These are phyloP conservation scores for Limulus polyphemus DNA, from an alignment of 2,888 invertebrate genomes.

Conservation along the genomic window DNA sequence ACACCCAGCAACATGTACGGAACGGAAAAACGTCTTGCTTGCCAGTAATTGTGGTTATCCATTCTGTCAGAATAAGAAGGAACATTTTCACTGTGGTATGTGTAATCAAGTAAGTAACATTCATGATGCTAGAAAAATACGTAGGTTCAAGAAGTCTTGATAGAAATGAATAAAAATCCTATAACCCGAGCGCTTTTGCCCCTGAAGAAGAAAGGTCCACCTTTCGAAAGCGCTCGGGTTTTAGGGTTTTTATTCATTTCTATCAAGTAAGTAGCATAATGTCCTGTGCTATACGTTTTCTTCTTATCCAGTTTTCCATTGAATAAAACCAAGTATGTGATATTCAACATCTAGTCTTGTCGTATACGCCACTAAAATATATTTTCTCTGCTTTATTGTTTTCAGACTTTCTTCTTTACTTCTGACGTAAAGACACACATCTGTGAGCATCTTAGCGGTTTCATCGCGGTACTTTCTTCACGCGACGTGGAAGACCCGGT, in stretches of 20 bases:
- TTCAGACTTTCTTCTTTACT: slow-evolving; percentile 54
- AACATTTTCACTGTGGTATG: slow-evolving; percentile 64
- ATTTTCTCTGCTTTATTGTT: neutral
- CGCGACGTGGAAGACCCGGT: too few relatives aligned
- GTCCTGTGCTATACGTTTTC: neutral
- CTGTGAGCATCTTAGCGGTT: slow-evolving; percentile 47
- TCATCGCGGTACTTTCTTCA: slow-evolving; percentile 19
- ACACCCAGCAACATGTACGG: slow-evolving; percentile 14
- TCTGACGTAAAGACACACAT: slow-evolving; percentile 55
- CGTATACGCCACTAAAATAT: too few relatives aligned
- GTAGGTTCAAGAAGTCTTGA: too few relatives aligned
- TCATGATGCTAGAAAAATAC: too few relatives aligned
- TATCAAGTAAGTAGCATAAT: slow-evolving; percentile 44
- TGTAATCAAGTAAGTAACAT: slow-evolving; percentile 51
- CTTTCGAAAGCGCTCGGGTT: too few relatives aligned
- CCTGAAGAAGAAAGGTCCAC: too few relatives aligned
- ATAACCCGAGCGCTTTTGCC: too few relatives aligned
- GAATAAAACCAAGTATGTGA: slow-evolving; percentile 2
- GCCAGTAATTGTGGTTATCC: slow-evolving; percentile 57
- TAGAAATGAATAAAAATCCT: too few relatives aligned
- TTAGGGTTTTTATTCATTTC: too few relatives aligned
- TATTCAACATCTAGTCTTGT: neutral
- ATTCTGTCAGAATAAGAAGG: slow-evolving; percentile 65
- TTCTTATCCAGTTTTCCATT: slow-evolving; percentile 8
- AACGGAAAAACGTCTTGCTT: slow-evolving; percentile 38